Evolutionary conservation across 2,888 invertebrate species (phyloP), one percentile per base, ranked within the genome.

Genomic region (Zaprionus obscuricornis): DNA sequence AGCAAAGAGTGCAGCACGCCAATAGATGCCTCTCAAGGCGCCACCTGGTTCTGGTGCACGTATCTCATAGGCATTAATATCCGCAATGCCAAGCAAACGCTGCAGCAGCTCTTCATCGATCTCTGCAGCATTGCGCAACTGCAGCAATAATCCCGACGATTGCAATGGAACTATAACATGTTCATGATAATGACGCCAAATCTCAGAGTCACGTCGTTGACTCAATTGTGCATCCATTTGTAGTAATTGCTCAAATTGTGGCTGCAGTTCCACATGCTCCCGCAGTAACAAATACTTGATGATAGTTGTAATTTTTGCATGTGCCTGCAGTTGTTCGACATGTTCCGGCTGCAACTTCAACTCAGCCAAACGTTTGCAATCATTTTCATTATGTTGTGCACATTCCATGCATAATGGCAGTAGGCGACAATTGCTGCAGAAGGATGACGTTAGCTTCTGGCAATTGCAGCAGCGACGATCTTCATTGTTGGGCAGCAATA

Each of bases 1-100:
- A 0, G 95, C 92, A 91, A 96, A 92, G 4, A 96, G 88, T 0
- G 94, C 93, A 0, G 94, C 94, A 63, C 92, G 92, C 6, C 92
- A 88, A 85, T 94, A 96, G n/a, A 96, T 88, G n/a, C 94, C 96
- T 36, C 94, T 92, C 55, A 95, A 88, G 27, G 89, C 81, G 2
- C 87, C 81, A 1, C 85, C 81, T 1, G 36, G 8, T 36, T 89
- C 89, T 0, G 93, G 93, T 2, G 89, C 89, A 4, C 89, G 92
- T 7, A 96, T 92, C 88, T 96, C 96, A 84, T 95, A 96, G 29
- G 94, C 92, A 88, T 96, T 96, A 0, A 96, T 94, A 87, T 96
- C 96, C 14, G 95, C 91, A 14, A 94, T 92, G 0, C 94, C 95
- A 66, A 95, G 93, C 16, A 96, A 91, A 67, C 91, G 92, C 82